Conservation (phyloP, 2,113 vertebrate species). For the Nothoprocta perdicaria region DNA sequence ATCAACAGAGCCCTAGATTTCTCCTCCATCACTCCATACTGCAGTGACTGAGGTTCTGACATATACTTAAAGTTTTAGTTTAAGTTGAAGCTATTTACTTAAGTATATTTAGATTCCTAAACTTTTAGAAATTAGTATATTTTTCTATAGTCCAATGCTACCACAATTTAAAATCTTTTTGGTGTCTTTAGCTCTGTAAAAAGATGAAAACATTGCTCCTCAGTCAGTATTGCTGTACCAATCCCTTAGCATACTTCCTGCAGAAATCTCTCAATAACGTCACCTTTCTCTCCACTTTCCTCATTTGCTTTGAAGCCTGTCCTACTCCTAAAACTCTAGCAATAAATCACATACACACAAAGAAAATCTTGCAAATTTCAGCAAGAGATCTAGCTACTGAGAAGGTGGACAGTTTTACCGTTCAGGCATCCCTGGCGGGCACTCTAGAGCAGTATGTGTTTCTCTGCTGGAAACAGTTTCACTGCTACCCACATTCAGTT, state of each 20-base stretch:
- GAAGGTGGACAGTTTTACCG: slow-evolving; percentile 42
- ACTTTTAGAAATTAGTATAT: not conserved
- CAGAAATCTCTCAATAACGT: not conserved
- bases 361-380: not conserved
- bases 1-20: not conserved
- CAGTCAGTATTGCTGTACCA: not conserved
- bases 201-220: not conserved
- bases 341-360: not conserved
- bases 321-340: not conserved
- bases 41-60: not conserved
- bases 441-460: not conserved
- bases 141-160: not conserved
- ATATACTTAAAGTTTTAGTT: too few species aligned
- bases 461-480: slow-evolving; percentile 28
- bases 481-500: not conserved
- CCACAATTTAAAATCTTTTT: not conserved
- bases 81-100: too few species aligned
- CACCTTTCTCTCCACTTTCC: not conserved
- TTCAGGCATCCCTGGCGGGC: not conserved
- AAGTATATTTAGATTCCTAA: not conserved
- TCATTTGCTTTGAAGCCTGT: not conserved
- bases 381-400: not conserved
- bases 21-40: not conserved
- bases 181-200: not conserved
- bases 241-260: not conserved